A percentile compares a stretch with the other conserved stretches of the same genome.
phyloP scores from a whole-genome alignment of 2,888 invertebrate species.

The Drosophila kambysellisi region DNA sequence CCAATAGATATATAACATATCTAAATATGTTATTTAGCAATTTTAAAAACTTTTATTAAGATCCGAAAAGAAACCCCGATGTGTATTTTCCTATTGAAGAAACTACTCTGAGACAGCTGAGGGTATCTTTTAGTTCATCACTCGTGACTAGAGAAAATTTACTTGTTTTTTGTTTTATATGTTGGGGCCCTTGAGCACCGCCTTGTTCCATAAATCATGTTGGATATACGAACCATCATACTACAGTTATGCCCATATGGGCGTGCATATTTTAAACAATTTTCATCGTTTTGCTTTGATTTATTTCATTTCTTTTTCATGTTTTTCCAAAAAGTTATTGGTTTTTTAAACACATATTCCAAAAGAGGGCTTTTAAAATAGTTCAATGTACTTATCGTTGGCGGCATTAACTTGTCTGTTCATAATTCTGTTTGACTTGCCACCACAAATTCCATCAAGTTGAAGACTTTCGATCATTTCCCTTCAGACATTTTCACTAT shows the following conservation, averaged over 20 bases:
- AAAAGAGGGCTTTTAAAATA: constrained; percentile 3
- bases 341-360: constrained; percentile 7
- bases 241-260: constrained; percentile 32
- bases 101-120: background rate
- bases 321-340: constrained; percentile 10
- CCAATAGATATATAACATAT: background rate
- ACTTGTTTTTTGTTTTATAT: constrained; percentile 17
- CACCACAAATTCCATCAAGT: constrained; percentile 39
- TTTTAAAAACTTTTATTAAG: background rate
- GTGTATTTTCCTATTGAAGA: background rate
- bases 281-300: constrained; percentile 46
- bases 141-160: background rate
- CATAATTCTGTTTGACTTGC: constrained; percentile 44
- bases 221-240: constrained; percentile 15
- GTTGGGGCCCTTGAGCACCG: constrained; percentile 35
- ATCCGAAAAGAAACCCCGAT: background rate
- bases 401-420: constrained; percentile 65
- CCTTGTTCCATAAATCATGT: constrained; percentile 62
- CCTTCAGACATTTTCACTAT: constrained; percentile 29
- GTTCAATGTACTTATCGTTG: constrained; percentile 29
- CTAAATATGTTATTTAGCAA: background rate
- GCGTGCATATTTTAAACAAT: constrained; percentile 66
- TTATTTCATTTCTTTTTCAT: constrained; percentile 38
- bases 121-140: background rate
- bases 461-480: constrained; percentile 34